A percentile compares a stretch with the other conserved stretches of the same genome.
Conservation (phyloP, 2,888 invertebrate genomes). For the Periphyllus acericola region DNA sequence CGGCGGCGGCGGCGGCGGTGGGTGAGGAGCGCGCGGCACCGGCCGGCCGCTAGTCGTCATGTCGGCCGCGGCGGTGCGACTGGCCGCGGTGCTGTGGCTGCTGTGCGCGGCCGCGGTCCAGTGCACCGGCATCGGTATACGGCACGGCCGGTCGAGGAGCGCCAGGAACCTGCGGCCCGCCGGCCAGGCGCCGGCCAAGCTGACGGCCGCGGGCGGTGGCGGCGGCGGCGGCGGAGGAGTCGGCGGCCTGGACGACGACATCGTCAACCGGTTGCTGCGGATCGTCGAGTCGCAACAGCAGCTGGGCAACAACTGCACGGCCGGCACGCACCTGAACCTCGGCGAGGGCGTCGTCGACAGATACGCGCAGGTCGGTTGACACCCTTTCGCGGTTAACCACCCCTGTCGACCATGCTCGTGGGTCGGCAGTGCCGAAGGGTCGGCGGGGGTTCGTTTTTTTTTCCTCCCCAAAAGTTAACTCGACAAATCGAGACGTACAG, state of each 20-base stretch:
- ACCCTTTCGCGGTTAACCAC: too few relatives aligned
- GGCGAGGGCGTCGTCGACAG: conserved; percentile 95
- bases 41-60: neutral
- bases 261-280: conserved; percentile 78
- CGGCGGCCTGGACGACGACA: conserved; percentile 77
- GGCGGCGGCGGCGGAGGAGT: neutral
- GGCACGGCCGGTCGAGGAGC: conserved; percentile 71
- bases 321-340: conserved; percentile 90
- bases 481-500: too few relatives aligned
- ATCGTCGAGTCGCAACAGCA: conserved; percentile 92
- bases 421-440: too few relatives aligned
- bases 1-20: too few relatives aligned
- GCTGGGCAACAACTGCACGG: conserved; percentile 91
- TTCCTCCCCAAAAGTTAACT: too few relatives aligned
- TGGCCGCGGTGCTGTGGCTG: conserved; percentile 56
- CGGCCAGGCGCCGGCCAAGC: neutral
- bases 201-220: neutral
- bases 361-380: conserved; percentile 80
- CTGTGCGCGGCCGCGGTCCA: conserved; percentile 51
- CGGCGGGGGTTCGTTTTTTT: too few relatives aligned
- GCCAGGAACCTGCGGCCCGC: conserved; percentile 23
- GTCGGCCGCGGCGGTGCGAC: neutral
- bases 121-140: conserved; percentile 66
- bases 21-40: neutral
- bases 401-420: too few relatives aligned